phyloP scores from a whole-genome alignment of 2,113 vertebrate species.

The Procapra przewalskii region DNA sequence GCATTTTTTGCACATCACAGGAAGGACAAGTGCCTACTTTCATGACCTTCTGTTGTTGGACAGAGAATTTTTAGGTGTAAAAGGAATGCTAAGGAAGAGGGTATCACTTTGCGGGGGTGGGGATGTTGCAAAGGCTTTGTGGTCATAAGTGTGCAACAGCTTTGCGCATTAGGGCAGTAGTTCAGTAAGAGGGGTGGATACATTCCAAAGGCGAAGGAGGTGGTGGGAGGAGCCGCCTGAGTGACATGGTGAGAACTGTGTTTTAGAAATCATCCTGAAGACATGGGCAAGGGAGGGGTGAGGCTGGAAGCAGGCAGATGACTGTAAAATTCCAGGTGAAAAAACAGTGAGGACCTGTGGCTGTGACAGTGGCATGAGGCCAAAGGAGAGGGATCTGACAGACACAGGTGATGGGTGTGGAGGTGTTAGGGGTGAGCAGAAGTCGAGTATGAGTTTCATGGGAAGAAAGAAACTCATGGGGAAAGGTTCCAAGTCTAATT shows the following conservation, averaged over 20 bases:
- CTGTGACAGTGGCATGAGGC: neutral
- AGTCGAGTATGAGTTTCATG: neutral
- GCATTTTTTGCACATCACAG: neutral
- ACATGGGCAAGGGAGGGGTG: neutral
- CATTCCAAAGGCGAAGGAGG: neutral
- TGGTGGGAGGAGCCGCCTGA: neutral
- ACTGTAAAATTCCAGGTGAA: neutral
- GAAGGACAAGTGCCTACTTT: neutral
- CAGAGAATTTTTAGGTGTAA: neutral
- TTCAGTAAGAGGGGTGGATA: neutral
- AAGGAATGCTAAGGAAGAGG: neutral
- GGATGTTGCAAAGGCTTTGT: neutral
- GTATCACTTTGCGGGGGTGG: neutral
- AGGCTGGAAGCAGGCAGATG: neutral
- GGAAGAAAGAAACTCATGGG: neutral
- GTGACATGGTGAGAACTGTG: too few relatives aligned
- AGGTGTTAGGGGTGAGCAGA: neutral
- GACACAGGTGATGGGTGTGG: neutral
- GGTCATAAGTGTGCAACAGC: neutral
- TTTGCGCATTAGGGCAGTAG: neutral
- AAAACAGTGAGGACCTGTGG: neutral
- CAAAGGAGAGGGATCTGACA: neutral
- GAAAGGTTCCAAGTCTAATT: neutral
- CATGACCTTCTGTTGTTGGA: neutral
- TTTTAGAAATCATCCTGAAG: neutral